A percentile compares a stretch with the other conserved stretches of the same genome.
These are phyloP conservation scores for Macrocentrus cingulum DNA, from an alignment of 1,140 invertebrate genomes.

Conservation along the genomic window DNA sequence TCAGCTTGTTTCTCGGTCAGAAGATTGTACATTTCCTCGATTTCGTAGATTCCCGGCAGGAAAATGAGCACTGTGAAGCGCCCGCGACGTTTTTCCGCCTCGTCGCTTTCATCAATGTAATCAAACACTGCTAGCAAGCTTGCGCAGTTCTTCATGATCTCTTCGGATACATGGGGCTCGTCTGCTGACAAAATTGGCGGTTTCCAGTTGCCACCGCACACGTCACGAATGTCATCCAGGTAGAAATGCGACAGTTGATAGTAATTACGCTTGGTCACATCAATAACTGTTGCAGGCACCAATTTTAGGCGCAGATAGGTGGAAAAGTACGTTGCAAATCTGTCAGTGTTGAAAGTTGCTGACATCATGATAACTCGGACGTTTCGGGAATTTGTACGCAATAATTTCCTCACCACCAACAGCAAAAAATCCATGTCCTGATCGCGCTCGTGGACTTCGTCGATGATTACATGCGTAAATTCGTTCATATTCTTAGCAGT, in stretches of 20 bases:
- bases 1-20: constrained; percentile 40
- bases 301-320: constrained; percentile 53
- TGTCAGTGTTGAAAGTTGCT: constrained; percentile 76
- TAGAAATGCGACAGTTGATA: constrained; percentile 69
- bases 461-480: constrained; percentile 90
- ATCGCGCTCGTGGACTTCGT: constrained; percentile 94
- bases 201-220: constrained; percentile 42
- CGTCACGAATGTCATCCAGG: constrained; percentile 67
- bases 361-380: constrained; percentile 87
- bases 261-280: constrained; percentile 58
- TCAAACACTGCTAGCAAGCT: constrained; percentile 8
- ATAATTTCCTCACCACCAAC: constrained; percentile 78
- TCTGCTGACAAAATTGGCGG: constrained; percentile 28
- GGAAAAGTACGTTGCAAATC: constrained; percentile 80
- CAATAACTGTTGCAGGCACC: constrained; percentile 61
- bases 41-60: constrained; percentile 83
- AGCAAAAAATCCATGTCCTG: constrained; percentile 93
- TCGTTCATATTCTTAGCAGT: constrained; percentile 62
- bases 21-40: constrained; percentile 65
- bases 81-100: constrained; percentile 60
- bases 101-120: constrained; percentile 31
- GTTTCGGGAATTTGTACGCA: constrained; percentile 70
- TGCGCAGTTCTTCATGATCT: background rate
- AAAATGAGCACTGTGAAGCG: constrained; percentile 80
- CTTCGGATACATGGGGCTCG: constrained; percentile 31